Evolutionary conservation across 2,888 invertebrate genomes (phyloP).

Genomic region (Epicampocera succincta): DNA sequence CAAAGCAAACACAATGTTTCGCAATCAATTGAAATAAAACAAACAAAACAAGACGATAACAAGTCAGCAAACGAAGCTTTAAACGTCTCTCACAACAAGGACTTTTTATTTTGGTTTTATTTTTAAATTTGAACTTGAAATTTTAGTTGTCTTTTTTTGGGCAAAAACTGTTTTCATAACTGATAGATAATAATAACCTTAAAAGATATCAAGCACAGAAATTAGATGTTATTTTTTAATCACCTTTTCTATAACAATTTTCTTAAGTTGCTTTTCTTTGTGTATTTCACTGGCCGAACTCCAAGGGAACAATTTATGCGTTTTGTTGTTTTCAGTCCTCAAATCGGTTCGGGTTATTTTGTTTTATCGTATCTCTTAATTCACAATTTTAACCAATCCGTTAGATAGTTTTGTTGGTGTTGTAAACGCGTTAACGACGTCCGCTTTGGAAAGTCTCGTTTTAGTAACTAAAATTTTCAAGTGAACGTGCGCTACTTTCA

Average conservation of each 20-base stretch:
- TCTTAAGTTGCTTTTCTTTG: neutral
- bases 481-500: conserved; percentile 45
- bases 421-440: conserved; percentile 72
- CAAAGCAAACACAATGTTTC: conserved; percentile 9
- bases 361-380: conserved; percentile 1
- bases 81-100: conserved; percentile 42
- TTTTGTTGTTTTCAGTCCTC: conserved; percentile 3
- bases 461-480: conserved; percentile 75
- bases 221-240: conserved; percentile 15
- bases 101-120: conserved; percentile 19
- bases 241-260: conserved; percentile 49
- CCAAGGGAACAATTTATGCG: conserved; percentile 35
- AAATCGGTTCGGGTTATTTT: neutral
- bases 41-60: neutral
- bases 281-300: neutral
- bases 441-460: conserved; percentile 78
- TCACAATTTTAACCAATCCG: conserved; percentile 18
- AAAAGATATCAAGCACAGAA: neutral
- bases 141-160: conserved; percentile 22
- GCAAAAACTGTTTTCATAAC: neutral
- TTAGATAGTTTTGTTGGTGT: conserved; percentile 33
- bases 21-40: conserved; percentile 18
- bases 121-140: conserved; percentile 50
- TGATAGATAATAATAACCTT: neutral
- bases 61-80: conserved; percentile 44